phyloP scores from a whole-genome alignment of 1,140 invertebrate genomes.

The Lordiphosa collinella region DNA sequence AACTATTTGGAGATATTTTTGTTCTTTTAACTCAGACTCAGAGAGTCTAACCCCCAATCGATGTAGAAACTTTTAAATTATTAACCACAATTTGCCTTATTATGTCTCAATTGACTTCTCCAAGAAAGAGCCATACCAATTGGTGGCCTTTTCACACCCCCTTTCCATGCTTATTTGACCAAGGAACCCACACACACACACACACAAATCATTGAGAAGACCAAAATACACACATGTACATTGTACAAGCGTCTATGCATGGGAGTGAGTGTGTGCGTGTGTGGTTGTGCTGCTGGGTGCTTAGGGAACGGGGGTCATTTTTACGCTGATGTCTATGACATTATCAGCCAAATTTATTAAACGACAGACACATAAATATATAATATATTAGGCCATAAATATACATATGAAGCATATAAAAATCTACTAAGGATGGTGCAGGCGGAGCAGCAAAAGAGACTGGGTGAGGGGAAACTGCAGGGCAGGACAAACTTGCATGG shows the following conservation, averaged over 20 bases:
- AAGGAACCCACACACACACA: too few relatives aligned
- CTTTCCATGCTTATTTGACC: slow-evolving; percentile 17
- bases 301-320: slow-evolving; percentile 32
- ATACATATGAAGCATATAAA: slow-evolving; percentile 16
- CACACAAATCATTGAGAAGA: slow-evolving; percentile 37
- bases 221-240: slow-evolving; percentile 9
- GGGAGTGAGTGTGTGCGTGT: too few relatives aligned
- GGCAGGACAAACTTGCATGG: too few relatives aligned
- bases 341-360: slow-evolving; percentile 59
- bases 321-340: slow-evolving; percentile 57
- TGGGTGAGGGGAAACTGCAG: not conserved
- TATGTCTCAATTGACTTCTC: slow-evolving; percentile 9
- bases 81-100: too few relatives aligned
- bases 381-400: slow-evolving; percentile 57
- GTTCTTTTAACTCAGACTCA: too few relatives aligned
- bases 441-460: not conserved
- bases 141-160: slow-evolving; percentile 5
- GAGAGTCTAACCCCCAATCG: too few relatives aligned
- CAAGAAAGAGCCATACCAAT: slow-evolving; percentile 5
- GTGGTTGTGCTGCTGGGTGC: not conserved
- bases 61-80: too few relatives aligned
- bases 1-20: too few relatives aligned
- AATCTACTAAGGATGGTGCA: slow-evolving; percentile 6
- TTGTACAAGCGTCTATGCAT: not conserved
- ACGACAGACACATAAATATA: slow-evolving; percentile 59